Base-by-base conservation (phyloP, 2,888 invertebrate genomes). In the Rhynchonema sp. region DNA sequence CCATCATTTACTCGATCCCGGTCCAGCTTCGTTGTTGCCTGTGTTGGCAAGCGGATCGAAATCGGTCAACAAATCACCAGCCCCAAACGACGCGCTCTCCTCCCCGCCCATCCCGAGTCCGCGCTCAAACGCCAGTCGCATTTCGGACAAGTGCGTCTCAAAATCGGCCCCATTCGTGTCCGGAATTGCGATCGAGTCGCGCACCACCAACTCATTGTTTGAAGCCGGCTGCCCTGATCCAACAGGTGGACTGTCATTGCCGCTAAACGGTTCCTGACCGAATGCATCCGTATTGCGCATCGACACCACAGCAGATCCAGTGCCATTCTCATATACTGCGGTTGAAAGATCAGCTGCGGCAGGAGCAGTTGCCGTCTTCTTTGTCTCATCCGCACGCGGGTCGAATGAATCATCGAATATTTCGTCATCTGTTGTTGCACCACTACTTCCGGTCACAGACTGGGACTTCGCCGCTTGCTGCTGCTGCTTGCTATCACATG, bases 391-490 rank as follows among this genome's bases (percentile, higher is more conserved):
- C 20, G 49, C 87, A 63, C 89, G 81, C 0, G 90, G 89, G 78
- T 90, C 86, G 72, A 90, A 90, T 75, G 87, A 70, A 55, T 74
- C 72, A 52, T 69, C 68, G 56, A 68, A 68, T 1, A 68, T 55
- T 38, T 66, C 64, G 25, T 62, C 62, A 54, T 27, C 27, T 23
- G 25, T 63, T 13, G 66, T 65, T 30, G 60, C 54, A n/a, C n/a
- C n/a, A n/a, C n/a, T n/a, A n/a, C n/a, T n/a, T n/a, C n/a, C n/a
- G n/a, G n/a, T n/a, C n/a, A 38, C 38, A 38, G 17, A 38, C 38
- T 38, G 9, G n/a, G n/a, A n/a, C n/a, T n/a, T n/a, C n/a, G n/a
- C 38, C n/a, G 3, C n/a, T 26, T 1, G 13, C 27, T 29, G 61
- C 52, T 22, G 61, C 28, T 6, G 29, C 2, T 6, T 52, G 20